Evolutionary conservation across 1,140 invertebrate genomes (phyloP).

Genomic region (Panagrolaimus sp.): DNA sequence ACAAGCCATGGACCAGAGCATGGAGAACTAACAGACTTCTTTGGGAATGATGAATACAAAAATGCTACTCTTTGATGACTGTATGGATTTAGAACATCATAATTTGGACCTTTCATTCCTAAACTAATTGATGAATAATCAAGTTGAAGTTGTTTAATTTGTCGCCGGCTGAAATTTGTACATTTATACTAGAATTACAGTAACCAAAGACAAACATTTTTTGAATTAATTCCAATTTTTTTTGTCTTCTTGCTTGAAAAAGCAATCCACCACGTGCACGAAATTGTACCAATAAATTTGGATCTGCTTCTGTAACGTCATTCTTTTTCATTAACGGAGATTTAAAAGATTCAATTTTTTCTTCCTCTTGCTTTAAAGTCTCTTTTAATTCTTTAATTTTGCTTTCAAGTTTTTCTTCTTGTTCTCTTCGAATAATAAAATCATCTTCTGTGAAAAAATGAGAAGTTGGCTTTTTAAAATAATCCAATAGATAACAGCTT

Average conservation of each 20-base stretch:
- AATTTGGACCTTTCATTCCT: slow-evolving; percentile 40
- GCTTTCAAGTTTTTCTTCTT: slow-evolving; percentile 17
- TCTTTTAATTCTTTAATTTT: slow-evolving; percentile 14
- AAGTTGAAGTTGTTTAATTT: slow-evolving; percentile 24
- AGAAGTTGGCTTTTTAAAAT: slow-evolving; percentile 74
- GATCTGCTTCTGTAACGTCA: slow-evolving; percentile 16
- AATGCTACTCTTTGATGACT: slow-evolving; percentile 82
- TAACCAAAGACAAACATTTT: slow-evolving; percentile 30
- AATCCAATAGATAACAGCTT: slow-evolving; percentile 70
- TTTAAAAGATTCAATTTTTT: slow-evolving; percentile 15
- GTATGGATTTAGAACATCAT: slow-evolving; percentile 76
- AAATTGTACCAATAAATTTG: slow-evolving; percentile 24
- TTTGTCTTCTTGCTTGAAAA: slow-evolving; percentile 22
- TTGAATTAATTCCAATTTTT: slow-evolving; percentile 23
- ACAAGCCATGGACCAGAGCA: slow-evolving; percentile 63
- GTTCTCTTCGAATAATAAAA: slow-evolving; percentile 14
- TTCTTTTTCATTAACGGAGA: slow-evolving; percentile 12
- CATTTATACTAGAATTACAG: not conserved
- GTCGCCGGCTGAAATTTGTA: slow-evolving; percentile 17
- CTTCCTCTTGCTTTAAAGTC: slow-evolving; percentile 5
- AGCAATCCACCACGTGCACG: slow-evolving; percentile 26
- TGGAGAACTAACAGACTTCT: slow-evolving; percentile 38
- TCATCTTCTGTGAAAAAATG: slow-evolving; percentile 53
- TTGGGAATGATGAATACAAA: slow-evolving; percentile 70
- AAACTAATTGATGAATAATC: not conserved